Evolutionary conservation across 2,113 vertebrate species (phyloP).

Genomic region (Chionomys nivalis): DNA sequence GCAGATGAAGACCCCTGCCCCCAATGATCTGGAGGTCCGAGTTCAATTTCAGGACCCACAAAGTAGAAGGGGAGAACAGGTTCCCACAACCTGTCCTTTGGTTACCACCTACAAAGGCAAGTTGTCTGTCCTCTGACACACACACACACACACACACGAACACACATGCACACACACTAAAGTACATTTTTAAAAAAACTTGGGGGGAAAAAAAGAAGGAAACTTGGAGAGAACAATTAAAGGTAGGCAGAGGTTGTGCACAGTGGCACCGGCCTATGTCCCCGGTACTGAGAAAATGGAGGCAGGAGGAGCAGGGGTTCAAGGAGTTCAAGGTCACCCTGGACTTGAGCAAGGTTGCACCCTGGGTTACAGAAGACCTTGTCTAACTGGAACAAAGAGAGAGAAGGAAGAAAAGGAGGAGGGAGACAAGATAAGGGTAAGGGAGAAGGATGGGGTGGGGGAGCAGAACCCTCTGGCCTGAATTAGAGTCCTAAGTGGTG

Average conservation of each 20-base stretch:
- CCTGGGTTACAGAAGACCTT: neutral
- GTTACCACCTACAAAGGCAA: neutral
- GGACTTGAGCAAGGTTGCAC: too few relatives aligned
- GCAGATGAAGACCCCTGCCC: neutral
- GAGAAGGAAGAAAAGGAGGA: neutral
- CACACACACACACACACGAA: neutral
- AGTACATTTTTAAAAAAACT: neutral
- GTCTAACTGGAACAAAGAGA: neutral
- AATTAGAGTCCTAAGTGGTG: accelerated
- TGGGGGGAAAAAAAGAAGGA: too few relatives aligned
- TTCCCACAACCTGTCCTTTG: too few relatives aligned
- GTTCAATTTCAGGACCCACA: neutral
- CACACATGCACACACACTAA: neutral
- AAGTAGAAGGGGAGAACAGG: neutral
- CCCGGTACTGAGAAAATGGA: neutral
- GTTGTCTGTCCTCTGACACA: neutral
- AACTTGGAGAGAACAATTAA: neutral
- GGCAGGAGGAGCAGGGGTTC: neutral
- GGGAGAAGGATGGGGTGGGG: too few relatives aligned
- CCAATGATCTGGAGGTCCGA: too few relatives aligned
- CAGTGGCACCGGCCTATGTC: neutral
- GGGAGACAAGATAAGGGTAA: neutral
- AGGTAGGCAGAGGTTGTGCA: neutral
- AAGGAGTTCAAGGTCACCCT: neutral
- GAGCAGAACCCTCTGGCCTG: accelerated